Percentiles rank a stretch among this genome's conserved stretches.
These are phyloP conservation scores for Drosophila willistoni DNA, from an alignment of 1,140 invertebrate species.

Conservation along the genomic window DNA sequence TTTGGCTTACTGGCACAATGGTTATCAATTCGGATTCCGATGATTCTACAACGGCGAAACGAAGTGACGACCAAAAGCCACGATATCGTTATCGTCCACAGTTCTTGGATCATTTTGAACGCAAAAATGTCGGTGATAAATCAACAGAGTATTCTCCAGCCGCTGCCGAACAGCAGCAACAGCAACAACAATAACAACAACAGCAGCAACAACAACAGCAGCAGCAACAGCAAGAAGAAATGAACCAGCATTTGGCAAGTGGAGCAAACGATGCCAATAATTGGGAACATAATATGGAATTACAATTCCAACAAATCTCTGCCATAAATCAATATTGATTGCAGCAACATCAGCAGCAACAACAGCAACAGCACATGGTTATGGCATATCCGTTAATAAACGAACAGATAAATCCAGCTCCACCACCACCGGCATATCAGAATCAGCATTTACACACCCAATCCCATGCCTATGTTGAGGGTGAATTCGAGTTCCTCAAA, in stretches of 20 bases:
- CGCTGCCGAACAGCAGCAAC: conserved; percentile 62
- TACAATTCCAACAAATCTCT: conserved; percentile 82
- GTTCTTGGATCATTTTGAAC: conserved; percentile 97
- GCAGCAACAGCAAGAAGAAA: conserved; percentile 32
- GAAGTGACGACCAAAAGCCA: conserved; percentile 89
- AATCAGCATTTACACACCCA: conserved; percentile 75
- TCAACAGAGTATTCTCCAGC: conserved; percentile 71
- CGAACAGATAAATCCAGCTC: conserved; percentile 78
- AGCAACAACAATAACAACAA: too few relatives aligned
- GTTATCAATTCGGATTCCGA: conserved; percentile 96
- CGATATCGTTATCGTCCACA: conserved; percentile 91
- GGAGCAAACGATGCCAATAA: conserved; percentile 71
- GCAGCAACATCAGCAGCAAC: conserved; percentile 76
- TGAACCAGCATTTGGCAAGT: conserved; percentile 60
- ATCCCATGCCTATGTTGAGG: conserved; percentile 88
- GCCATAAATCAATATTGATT: conserved; percentile 80
- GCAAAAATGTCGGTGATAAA: conserved; percentile 88
- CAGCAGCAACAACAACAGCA: conserved; percentile 52
- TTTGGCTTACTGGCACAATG: conserved; percentile 87
- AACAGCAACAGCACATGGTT: conserved; percentile 52
- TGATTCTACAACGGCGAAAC: conserved; percentile 88
- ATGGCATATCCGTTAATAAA: conserved; percentile 68
- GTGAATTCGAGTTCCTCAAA: conserved; percentile 96
- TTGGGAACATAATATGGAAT: conserved; percentile 82
- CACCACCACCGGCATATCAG: conserved; percentile 78